Base-by-base conservation (phyloP, 2,888 invertebrate species). In the Cheiracanthium punctorium region DNA sequence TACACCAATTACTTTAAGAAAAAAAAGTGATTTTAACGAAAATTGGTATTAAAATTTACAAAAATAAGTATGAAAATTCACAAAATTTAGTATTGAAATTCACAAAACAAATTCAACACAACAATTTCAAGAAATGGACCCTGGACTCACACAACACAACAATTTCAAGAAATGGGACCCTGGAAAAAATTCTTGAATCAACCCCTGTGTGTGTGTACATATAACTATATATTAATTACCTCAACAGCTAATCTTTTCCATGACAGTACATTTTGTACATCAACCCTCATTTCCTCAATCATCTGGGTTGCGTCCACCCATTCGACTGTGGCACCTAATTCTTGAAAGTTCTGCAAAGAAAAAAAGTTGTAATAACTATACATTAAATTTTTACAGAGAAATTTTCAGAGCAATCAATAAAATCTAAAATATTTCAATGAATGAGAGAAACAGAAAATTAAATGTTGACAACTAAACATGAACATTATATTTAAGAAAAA, bases 241-340 rank as follows among this genome's bases (percentile, higher is more conserved):
- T 94, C 94, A 81, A 97, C 95, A n/a, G 97, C 96, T 90, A 96
- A 96, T 93, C 96, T 96, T 94, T 97, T 97, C 90, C 95, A 94
- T 67, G 95, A 94, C 90, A 97, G 93, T 95, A 97, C 96, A 77
- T 94, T 94, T 88, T 95, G 95, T 82, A 98, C 95, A 90, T 96
- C 96, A 77, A 94, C 94, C 77, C 95, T 94, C 87, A 97, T 96
- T 84, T 96, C 95, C 88, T 94, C 94, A 89, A 97, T 94, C 90
- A 97, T 94, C 90, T 94, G 94, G 82, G 94, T 93, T 64, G 97
- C 96, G 92, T 97, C 95, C 91, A 96, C 96, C 88, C 94, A 93
- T 91, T 94, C 95, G 1, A 97, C 96, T 90, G 94, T 94, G 0
- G 96, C 96, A 91, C 89, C 89, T 48, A 84, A 52, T 12, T 85